Conservation (phyloP, 2,113 vertebrate genomes). For the Nibea coibor region DNA sequence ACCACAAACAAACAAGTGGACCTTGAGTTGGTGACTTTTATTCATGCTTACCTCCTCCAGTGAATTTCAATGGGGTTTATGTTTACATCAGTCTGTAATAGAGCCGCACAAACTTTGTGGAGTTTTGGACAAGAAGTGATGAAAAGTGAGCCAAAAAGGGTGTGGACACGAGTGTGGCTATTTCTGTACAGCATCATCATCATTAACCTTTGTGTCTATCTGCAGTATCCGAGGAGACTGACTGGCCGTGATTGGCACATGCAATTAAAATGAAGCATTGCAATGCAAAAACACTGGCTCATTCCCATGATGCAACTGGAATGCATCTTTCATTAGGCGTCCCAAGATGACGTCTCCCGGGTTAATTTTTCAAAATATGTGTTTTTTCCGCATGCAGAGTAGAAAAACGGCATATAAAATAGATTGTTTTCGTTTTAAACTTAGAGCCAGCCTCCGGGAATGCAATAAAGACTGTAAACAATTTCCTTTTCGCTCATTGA, state of each 20-base stretch:
- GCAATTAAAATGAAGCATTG: neutral
- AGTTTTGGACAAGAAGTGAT: neutral
- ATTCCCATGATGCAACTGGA: conserved; percentile 19
- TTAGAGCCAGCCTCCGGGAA: neutral
- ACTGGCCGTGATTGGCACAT: neutral
- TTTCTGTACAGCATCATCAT: neutral
- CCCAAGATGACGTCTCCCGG: neutral
- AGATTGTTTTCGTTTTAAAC: neutral
- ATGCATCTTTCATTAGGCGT: neutral
- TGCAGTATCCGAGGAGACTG: neutral
- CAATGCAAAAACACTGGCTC: neutral
- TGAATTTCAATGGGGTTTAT: neutral
- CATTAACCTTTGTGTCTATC: neutral
- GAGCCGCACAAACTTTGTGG: neutral
- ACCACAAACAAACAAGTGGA: neutral
- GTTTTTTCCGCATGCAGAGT: too few species aligned
- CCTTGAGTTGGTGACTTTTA: neutral
- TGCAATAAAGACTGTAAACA: neutral
- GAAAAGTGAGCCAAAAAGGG: neutral
- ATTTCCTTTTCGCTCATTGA: conserved; percentile 2
- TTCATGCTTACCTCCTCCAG: neutral
- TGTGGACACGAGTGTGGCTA: neutral
- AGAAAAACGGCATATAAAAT: neutral
- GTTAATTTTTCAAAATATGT: neutral
- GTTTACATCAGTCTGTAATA: neutral